Conservation (phyloP, 2,113 vertebrate species). For the Lophius piscatorius region DNA sequence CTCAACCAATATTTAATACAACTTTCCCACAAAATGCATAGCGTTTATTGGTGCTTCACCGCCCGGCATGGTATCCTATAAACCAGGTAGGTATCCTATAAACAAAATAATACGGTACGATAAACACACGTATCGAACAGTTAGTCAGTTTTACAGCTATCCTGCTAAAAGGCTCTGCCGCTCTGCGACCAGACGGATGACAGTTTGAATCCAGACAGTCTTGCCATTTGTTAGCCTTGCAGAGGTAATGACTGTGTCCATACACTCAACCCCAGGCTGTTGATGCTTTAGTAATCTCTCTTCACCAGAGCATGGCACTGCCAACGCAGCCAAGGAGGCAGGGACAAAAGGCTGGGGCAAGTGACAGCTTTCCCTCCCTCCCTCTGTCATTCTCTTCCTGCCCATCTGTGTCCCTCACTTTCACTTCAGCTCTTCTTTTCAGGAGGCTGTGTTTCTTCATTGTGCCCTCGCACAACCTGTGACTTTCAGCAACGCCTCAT, state of each 20-base stretch:
- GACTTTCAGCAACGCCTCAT: constrained; percentile 36
- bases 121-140: constrained; percentile 53
- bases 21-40: constrained; percentile 38
- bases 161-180: constrained; percentile 40
- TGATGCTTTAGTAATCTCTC: constrained; percentile 76
- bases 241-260: constrained; percentile 73
- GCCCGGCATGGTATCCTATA: constrained; percentile 35
- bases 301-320: constrained; percentile 62
- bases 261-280: constrained; percentile 72
- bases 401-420: constrained; percentile 70
- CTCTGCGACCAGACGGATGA: constrained; percentile 7
- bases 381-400: constrained; percentile 53
- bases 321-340: constrained; percentile 56
- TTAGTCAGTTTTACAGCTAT: constrained; percentile 50
- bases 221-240: constrained; percentile 62
- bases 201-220: constrained; percentile 41
- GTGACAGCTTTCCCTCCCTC: constrained; percentile 63
- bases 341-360: constrained; percentile 8
- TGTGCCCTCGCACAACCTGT: constrained; percentile 59
- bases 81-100: constrained; percentile 49
- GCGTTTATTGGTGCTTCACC: constrained; percentile 52
- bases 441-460: constrained; percentile 48
- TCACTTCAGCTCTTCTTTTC: constrained; percentile 50
- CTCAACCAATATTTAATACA: constrained; percentile 34
- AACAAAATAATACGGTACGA: constrained; percentile 48